Conservation (phyloP, 2,797 vertebrate species). For the Glyptemys insculpta region DNA sequence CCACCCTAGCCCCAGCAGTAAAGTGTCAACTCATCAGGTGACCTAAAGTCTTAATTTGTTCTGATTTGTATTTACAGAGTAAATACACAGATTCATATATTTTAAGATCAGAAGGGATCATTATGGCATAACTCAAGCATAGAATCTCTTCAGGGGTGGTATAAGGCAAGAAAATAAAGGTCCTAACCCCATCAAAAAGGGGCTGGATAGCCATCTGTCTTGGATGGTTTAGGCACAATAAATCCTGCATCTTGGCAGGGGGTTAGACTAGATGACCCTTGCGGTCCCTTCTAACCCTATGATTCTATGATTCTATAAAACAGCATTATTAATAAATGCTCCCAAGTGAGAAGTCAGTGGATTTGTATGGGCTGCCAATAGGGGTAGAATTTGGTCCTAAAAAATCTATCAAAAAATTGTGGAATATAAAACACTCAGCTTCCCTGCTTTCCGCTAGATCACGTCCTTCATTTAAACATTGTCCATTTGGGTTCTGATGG, state of each 20-base stretch:
- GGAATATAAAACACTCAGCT: neutral
- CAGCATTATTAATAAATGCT: neutral
- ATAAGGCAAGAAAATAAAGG: neutral
- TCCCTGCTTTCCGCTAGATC: neutral
- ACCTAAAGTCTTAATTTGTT: neutral
- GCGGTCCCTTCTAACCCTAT: neutral
- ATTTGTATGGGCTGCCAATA: neutral
- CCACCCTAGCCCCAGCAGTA: accelerated
- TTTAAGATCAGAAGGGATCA: neutral
- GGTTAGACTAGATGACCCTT: neutral
- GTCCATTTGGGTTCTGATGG: neutral
- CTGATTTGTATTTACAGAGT: accelerated
- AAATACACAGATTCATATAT: neutral
- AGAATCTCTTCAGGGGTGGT: neutral
- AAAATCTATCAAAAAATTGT: neutral
- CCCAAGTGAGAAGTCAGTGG: neutral
- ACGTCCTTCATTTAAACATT: neutral
- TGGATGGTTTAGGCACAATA: neutral
- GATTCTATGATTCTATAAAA: neutral
- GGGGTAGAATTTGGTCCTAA: neutral
- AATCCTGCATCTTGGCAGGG: neutral
- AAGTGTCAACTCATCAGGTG: neutral
- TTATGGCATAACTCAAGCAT: neutral
- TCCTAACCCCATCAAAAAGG: neutral
- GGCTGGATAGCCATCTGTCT: neutral